A percentile compares a stretch with the other conserved stretches of the same genome.
Conservation (phyloP, 1,140 invertebrate genomes). For the Yoshiicerus persimilis region DNA sequence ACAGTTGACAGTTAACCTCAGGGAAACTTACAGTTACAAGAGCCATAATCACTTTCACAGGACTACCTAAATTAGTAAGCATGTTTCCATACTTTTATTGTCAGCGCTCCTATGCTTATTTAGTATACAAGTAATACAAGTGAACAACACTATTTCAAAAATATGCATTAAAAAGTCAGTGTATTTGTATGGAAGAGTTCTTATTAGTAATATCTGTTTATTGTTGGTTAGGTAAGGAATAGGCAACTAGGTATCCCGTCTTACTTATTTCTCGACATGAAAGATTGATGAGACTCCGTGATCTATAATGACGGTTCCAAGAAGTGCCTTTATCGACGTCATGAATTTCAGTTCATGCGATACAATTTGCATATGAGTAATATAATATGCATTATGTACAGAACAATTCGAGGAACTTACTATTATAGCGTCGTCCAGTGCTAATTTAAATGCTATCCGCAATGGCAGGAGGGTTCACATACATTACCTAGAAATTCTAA, state of each 20-base stretch:
- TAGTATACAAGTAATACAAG: no score
- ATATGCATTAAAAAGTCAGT: no score
- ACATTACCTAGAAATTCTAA: no score
- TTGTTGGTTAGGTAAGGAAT: not conserved
- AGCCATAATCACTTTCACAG: not conserved
- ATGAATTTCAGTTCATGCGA: not conserved
- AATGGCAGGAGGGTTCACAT: no score
- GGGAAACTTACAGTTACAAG: no score
- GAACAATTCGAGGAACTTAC: no score
- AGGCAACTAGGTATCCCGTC: not conserved
- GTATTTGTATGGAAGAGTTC: no score
- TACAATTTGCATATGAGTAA: not conserved
- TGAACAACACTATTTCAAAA: no score
- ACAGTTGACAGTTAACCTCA: not conserved
- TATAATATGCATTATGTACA: no score
- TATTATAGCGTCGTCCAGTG: no score
- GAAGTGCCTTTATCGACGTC: not conserved
- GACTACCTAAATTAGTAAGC: not conserved
- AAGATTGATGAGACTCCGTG: conserved; percentile 30
- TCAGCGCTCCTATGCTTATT: not conserved
- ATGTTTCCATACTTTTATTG: not conserved
- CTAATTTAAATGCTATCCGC: no score
- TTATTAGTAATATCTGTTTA: not conserved
- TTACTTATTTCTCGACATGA: not conserved
- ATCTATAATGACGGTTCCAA: conserved; percentile 17